phyloP scores from a whole-genome alignment of 2,113 vertebrate genomes.

The Pleuronectes platessa region DNA sequence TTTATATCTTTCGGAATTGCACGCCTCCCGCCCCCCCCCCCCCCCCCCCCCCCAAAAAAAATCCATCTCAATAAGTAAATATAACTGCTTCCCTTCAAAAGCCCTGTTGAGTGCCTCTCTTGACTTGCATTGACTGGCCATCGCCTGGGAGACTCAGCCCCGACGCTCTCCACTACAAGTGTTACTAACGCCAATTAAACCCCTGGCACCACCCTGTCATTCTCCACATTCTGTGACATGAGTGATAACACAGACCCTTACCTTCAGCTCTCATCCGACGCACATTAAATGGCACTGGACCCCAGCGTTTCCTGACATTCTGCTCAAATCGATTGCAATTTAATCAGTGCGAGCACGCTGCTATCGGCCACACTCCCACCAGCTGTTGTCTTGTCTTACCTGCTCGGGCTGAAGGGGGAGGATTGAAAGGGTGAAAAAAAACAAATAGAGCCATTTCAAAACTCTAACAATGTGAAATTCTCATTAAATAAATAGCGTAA shows the following conservation, averaged over 20 bases:
- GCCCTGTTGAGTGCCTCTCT: constrained; percentile 65
- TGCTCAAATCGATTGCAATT: constrained; percentile 91
- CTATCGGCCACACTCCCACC: constrained; percentile 80
- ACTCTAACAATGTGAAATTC: constrained; percentile 45
- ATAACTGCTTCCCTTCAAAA: constrained; percentile 72
- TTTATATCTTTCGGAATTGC: constrained; percentile 56
- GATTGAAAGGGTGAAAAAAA: not conserved
- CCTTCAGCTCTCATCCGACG: constrained; percentile 85
- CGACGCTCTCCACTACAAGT: constrained; percentile 54
- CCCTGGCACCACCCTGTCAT: constrained; percentile 73
- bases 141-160: constrained; percentile 66
- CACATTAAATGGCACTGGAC: constrained; percentile 87
- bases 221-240: constrained; percentile 76
- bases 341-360: constrained; percentile 83
- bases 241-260: constrained; percentile 89
- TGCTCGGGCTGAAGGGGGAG: not conserved
- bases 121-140: constrained; percentile 71
- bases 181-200: constrained; percentile 79
- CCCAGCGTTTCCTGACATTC: constrained; percentile 87
- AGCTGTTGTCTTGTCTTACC: constrained; percentile 77
- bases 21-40: constrained; percentile 31
- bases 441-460: constrained; percentile 19
- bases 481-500: constrained; percentile 39
- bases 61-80: constrained; percentile 69
- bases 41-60: not conserved